Percentiles rank a stretch among this genome's conserved stretches.
Conservation (phyloP, 1,140 invertebrate species). For the Apis dorsata region DNA sequence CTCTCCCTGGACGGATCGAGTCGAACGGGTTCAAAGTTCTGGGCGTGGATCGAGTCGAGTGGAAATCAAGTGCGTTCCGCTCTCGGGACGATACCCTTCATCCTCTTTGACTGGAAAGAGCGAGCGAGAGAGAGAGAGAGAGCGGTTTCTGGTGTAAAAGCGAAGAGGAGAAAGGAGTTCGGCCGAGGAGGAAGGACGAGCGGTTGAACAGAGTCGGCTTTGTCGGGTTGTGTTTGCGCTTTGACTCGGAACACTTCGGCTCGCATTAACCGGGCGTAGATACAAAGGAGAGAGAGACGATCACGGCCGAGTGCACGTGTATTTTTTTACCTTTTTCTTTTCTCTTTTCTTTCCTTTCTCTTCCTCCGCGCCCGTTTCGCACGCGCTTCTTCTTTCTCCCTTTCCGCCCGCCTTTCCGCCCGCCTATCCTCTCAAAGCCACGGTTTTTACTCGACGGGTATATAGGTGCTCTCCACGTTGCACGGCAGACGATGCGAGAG, state of each 20-base stretch:
- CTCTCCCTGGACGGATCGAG: constrained; percentile 35
- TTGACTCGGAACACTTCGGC: constrained; percentile 68
- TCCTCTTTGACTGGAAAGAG: neutral
- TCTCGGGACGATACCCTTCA: constrained; percentile 33
- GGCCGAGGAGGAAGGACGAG: constrained; percentile 46
- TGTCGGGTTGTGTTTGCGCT: constrained; percentile 70
- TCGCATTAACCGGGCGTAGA: constrained; percentile 69
- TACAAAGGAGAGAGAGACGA: constrained; percentile 60
- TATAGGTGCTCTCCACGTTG: neutral
- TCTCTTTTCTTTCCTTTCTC: too few species aligned
- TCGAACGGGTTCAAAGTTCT: constrained; percentile 71
- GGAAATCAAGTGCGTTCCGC: constrained; percentile 70
- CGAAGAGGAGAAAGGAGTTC: constrained; percentile 14
- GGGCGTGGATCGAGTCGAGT: constrained; percentile 67
- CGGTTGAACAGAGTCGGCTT: constrained; percentile 69
- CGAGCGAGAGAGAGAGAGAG: too few species aligned
- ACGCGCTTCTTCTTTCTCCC: constrained; percentile 12
- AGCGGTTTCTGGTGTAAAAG: constrained; percentile 41
- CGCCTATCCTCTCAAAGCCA: constrained; percentile 28
- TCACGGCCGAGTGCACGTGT: constrained; percentile 24
- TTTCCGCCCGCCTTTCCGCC: constrained; percentile 12
- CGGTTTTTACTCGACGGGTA: constrained; percentile 50
- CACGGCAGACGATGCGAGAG: constrained; percentile 2
- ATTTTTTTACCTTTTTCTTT: neutral
- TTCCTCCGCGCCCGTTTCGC: constrained; percentile 10